Evolutionary conservation across 2,888 invertebrate genomes (phyloP).

Genomic region (Calliopum simillimum): DNA sequence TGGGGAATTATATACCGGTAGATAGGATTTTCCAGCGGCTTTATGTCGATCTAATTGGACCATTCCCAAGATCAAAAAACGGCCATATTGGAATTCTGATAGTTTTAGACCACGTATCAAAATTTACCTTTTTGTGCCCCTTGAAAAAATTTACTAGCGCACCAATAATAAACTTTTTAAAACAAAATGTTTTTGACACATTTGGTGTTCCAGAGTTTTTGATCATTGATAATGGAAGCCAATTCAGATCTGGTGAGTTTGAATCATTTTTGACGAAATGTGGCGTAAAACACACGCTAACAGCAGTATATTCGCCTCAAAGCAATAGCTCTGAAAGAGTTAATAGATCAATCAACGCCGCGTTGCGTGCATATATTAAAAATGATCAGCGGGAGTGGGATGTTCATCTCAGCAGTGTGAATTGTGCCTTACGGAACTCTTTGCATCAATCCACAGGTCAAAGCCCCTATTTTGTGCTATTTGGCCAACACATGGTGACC

Average conservation of each 20-base stretch:
- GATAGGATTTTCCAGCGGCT: slow-evolving; percentile 37
- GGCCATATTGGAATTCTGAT: slow-evolving; percentile 36
- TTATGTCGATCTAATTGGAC: slow-evolving; percentile 38
- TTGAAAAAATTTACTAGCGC: slow-evolving; percentile 23
- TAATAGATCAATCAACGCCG: slow-evolving; percentile 54
- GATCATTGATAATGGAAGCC: slow-evolving; percentile 49
- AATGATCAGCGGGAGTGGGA: slow-evolving; percentile 39
- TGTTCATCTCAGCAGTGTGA: slow-evolving; percentile 20
- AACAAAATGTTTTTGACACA: slow-evolving; percentile 44
- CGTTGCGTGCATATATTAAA: slow-evolving; percentile 42
- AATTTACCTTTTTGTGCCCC: slow-evolving; percentile 37
- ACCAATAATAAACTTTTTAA: slow-evolving; percentile 19
- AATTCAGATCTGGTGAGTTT: slow-evolving; percentile 44
- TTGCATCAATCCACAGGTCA: slow-evolving; percentile 28
- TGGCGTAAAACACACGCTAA: slow-evolving; percentile 39
- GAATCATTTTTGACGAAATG: slow-evolving; percentile 34
- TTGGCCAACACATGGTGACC: too few species aligned
- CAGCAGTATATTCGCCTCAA: slow-evolving; percentile 54
- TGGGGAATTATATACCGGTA: slow-evolving; percentile 30
- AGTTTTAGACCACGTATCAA: slow-evolving; percentile 32
- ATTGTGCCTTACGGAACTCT: slow-evolving; percentile 29
- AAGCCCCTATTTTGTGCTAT: slow-evolving; percentile 30
- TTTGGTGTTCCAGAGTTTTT: slow-evolving; percentile 49
- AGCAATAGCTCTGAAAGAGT: slow-evolving; percentile 55
- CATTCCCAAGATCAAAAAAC: slow-evolving; percentile 38